Conservation (phyloP, 2,797 vertebrate genomes). For the Mus minutoides region DNA sequence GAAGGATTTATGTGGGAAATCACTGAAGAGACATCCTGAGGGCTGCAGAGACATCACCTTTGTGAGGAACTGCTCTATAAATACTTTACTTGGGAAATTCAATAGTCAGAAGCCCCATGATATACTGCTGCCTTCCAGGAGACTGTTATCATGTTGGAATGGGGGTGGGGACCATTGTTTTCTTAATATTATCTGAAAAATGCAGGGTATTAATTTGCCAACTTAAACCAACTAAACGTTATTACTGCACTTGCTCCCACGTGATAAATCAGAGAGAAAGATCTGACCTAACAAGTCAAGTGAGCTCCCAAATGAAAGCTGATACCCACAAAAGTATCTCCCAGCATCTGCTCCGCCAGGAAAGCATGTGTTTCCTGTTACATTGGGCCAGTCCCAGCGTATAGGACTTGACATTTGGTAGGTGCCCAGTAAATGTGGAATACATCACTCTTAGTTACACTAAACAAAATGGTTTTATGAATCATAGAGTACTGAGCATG, state of each 20-base stretch:
- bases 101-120: neutral
- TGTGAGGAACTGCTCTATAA: constrained; percentile 20
- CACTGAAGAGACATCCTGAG: neutral
- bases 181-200: constrained; percentile 24
- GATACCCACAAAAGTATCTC: constrained; percentile 59
- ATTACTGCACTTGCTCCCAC: constrained; percentile 27
- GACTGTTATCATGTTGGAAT: neutral
- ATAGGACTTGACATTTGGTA: constrained; percentile 73
- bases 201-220: constrained; percentile 49
- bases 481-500: neutral
- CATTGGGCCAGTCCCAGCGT: neutral
- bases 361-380: constrained; percentile 77
- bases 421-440: constrained; percentile 70
- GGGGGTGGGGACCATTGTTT: neutral
- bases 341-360: constrained; percentile 10
- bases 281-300: constrained; percentile 21
- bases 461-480: constrained; percentile 56
- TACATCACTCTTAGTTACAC: constrained; percentile 55
- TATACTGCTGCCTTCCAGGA: constrained; percentile 13
- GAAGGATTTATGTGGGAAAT: constrained; percentile 26
- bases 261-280: constrained; percentile 71
- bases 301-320: constrained; percentile 44
- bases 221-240: constrained; percentile 40
- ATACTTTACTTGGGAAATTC: neutral
- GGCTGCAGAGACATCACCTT: neutral